Percentiles rank a stretch among this genome's conserved stretches.
Evolutionary conservation across 2,888 invertebrate genomes (phyloP).

Genomic region (Blastobasis adustella): DNA sequence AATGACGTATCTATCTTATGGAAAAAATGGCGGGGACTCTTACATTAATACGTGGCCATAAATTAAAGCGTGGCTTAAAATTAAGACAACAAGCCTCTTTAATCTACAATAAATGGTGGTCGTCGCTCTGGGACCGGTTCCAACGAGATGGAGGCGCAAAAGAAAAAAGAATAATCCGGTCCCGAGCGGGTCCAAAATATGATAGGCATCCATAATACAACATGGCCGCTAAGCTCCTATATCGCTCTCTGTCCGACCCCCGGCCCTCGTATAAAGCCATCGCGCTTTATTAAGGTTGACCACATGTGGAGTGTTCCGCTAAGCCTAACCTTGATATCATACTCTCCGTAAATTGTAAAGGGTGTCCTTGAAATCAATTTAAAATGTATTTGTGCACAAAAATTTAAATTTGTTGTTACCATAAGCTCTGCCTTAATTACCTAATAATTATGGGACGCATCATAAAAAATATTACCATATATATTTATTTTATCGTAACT

Average conservation of each 20-base stretch:
- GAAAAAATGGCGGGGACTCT: conserved; percentile 62
- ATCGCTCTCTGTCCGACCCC: conserved; percentile 47
- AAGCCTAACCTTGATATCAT: conserved; percentile 75
- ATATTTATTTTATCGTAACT: too few relatives aligned
- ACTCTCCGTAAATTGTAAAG: conserved; percentile 56
- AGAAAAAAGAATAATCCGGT: conserved; percentile 71
- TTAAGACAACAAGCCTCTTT: conserved; percentile 76
- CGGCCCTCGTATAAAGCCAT: conserved; percentile 39
- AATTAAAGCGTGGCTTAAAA: conserved; percentile 73
- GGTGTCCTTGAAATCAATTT: conserved; percentile 33
- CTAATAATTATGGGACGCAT: too few relatives aligned
- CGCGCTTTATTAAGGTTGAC: conserved; percentile 71
- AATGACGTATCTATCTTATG: conserved; percentile 54
- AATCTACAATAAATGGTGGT: conserved; percentile 75
- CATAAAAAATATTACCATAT: too few relatives aligned
- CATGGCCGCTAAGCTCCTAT: conserved; percentile 72
- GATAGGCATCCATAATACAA: conserved; percentile 75
- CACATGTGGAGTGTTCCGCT: conserved; percentile 75
- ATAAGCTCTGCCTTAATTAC: too few relatives aligned
- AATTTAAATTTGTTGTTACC: too few relatives aligned
- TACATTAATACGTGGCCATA: conserved; percentile 68
- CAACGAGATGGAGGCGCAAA: conserved; percentile 63
- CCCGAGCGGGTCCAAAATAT: conserved; percentile 73
- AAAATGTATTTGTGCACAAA: not conserved
- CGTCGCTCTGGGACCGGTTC: conserved; percentile 68